Conservation (phyloP, 2,797 vertebrate species). For the Masticophis lateralis region DNA sequence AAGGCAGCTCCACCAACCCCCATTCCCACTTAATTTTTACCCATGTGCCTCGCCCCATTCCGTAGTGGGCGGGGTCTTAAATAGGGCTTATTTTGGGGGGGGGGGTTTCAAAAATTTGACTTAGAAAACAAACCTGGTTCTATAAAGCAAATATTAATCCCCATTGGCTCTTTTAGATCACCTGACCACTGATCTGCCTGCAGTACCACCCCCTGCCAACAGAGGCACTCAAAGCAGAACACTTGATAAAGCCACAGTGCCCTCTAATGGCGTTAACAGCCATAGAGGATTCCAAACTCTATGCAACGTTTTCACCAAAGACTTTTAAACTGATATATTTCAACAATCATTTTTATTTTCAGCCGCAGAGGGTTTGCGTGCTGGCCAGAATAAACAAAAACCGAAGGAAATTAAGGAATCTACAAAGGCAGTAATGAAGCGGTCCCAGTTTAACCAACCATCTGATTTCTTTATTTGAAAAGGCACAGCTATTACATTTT, state of each 20-base stretch:
- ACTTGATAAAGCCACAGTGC: background rate
- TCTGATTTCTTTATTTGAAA: conserved; percentile 76
- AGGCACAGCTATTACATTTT: conserved; percentile 76
- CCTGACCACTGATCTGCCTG: no score
- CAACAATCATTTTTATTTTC: background rate
- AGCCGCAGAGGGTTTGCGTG: background rate
- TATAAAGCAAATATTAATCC: background rate
- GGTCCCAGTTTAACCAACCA: conserved; percentile 63
- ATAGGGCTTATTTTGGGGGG: no score
- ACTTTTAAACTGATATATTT: background rate
- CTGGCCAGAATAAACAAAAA: background rate
- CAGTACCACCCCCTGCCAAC: background rate
- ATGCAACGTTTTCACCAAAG: no score
- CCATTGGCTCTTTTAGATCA: background rate
- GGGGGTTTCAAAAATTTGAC: background rate
- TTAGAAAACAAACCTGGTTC: background rate
- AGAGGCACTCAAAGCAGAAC: background rate
- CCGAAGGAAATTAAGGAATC: background rate
- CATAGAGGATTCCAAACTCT: background rate
- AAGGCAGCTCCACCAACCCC: no score
- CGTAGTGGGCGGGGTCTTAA: no score
- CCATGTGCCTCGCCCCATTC: no score
- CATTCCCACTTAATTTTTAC: no score
- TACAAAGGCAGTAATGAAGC: background rate
- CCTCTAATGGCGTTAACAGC: background rate